These are phyloP conservation scores for Chlorospingus semifuscus DNA, from an alignment of 2,797 vertebrate genomes.

Conservation along the genomic window DNA sequence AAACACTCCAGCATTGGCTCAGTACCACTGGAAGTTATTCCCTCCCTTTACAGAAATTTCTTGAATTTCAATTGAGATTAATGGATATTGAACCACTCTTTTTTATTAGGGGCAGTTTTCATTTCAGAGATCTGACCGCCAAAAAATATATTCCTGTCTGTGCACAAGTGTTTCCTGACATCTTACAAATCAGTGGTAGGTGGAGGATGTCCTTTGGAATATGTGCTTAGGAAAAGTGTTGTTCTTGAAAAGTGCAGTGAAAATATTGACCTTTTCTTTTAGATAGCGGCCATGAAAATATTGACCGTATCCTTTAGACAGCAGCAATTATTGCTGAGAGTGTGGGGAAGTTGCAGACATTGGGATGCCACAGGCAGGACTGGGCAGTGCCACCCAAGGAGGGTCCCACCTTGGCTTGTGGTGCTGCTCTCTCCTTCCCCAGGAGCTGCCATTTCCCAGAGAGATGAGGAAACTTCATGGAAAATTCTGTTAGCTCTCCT, in stretches of 20 bases:
- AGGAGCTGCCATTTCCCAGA: neutral
- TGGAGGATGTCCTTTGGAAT: neutral
- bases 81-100: neutral
- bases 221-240: neutral
- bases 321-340: neutral
- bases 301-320: neutral
- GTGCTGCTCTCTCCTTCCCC: neutral
- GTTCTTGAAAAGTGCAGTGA: neutral
- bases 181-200: neutral
- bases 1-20: neutral
- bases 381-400: neutral
- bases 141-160: neutral
- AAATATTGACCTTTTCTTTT: neutral
- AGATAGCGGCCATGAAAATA: neutral
- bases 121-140: neutral
- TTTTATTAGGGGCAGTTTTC: neutral
- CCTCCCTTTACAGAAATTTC: neutral
- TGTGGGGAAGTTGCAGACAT: neutral
- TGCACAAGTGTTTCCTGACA: neutral
- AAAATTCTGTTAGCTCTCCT: neutral
- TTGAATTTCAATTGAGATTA: neutral
- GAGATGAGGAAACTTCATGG: neutral
- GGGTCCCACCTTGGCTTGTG: neutral
- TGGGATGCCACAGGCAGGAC: neutral
- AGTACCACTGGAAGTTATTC: neutral